Evolutionary conservation across 2,888 invertebrate genomes (phyloP).

Genomic region (Andrena fulva): DNA sequence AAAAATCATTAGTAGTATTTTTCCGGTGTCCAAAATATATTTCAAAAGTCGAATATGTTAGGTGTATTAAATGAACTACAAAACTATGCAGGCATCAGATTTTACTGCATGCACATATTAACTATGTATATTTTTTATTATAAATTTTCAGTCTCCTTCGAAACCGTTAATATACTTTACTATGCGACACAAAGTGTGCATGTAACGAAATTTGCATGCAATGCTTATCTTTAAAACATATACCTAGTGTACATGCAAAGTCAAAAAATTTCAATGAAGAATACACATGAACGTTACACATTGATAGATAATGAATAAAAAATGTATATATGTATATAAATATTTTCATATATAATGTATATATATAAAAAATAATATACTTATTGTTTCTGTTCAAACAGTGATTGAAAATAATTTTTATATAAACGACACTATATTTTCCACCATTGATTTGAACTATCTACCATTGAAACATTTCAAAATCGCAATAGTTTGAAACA

Average conservation of each 20-base stretch:
- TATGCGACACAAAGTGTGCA: neutral
- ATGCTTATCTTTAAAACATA: neutral
- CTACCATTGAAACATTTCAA: no score
- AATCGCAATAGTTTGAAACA: no score
- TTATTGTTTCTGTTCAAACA: neutral
- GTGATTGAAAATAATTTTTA: neutral
- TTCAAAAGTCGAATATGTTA: no score
- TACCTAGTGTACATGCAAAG: conserved; percentile 1
- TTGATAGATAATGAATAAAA: neutral
- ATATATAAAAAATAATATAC: neutral
- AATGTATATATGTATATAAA: neutral
- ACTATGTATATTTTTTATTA: neutral
- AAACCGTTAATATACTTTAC: neutral
- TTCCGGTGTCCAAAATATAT: no score
- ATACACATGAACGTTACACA: neutral
- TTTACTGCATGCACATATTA: no score
- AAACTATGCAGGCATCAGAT: no score
- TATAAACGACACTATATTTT: no score
- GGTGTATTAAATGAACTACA: no score
- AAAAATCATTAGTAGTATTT: no score
- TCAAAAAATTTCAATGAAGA: conserved; percentile 8
- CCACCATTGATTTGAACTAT: no score
- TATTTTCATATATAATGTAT: neutral
- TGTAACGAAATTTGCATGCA: neutral
- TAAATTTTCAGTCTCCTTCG: neutral